Conservation (phyloP, 30 jellyfish, hydroid and myxozoan genomes). For the Hydractinia symbiolongicarpus region DNA sequence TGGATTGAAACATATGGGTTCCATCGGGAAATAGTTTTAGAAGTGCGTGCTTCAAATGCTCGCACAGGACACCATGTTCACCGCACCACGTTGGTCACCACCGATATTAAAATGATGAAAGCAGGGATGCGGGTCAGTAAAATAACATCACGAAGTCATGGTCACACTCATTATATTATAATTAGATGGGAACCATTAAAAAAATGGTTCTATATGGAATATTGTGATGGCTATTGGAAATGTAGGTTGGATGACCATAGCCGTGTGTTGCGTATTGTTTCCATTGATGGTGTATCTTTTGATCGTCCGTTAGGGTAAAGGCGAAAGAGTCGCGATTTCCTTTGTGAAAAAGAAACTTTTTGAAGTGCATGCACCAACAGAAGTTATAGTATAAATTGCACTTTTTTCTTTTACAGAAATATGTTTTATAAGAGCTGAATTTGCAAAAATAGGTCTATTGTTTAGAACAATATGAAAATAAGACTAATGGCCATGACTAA, state of each 20-base stretch:
- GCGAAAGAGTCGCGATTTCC: too few relatives aligned
- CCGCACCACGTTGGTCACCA: constrained; percentile 22
- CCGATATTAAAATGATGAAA: constrained; percentile 24
- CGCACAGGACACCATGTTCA: constrained; percentile 41
- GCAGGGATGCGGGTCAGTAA: constrained; percentile 4
- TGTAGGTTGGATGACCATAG: constrained; percentile 54
- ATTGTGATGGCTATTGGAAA: constrained; percentile 34
- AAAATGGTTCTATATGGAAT: constrained; percentile 21
- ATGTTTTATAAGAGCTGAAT: too few relatives aligned
- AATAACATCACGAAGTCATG: constrained; percentile 56
- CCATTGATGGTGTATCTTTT: constrained; percentile 1
- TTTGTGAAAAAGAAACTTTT: too few relatives aligned
- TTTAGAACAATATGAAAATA: too few relatives aligned
- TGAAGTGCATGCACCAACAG: too few relatives aligned
- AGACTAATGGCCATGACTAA: too few relatives aligned
- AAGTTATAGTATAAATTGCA: too few relatives aligned
- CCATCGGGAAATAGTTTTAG: constrained; percentile 9
- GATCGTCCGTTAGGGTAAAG: too few relatives aligned
- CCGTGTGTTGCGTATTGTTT: background rate
- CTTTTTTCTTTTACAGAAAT: too few relatives aligned
- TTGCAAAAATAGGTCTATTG: too few relatives aligned
- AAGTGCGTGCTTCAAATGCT: constrained; percentile 23
- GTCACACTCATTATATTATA: constrained; percentile 50
- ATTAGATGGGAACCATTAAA: constrained; percentile 30
- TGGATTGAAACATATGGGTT: constrained; percentile 22